Evolutionary conservation across 2,888 invertebrate genomes (phyloP), one percentile per base, ranked within the genome.

Genomic region (Rugalucina vietnamica): DNA sequence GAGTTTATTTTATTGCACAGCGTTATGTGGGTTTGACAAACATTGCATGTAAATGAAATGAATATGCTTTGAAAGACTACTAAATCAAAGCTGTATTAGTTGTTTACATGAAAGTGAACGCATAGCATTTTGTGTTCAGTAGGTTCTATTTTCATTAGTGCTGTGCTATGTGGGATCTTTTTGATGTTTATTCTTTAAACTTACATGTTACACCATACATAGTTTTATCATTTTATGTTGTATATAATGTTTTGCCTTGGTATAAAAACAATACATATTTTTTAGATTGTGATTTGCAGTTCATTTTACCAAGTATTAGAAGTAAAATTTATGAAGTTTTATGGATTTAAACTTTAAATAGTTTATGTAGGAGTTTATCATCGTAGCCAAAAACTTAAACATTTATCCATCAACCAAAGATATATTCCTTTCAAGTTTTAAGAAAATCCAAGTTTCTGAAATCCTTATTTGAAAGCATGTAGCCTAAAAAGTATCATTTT

Each of bases 241-340:
- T 65, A 65, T 24, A 65, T 65, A 65, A 34, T 34, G 3, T 21
- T 10, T 57, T 57, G 24, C 34, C 34, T 34, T 32, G 34, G 34
- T 21, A 34, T 32, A 34, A 34, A 21, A 34, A 2, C 14, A 65
- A 34, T 34, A 54, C 65, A 65, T 18, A 34, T 34, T 34, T 65
- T 65, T 65, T 65, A 65, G 65, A 65, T 34, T 65, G 65, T 65
- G 65, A 65, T 65, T 34, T 65, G 34, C 34, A 65, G 12, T 60
- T 43, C 43, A 24, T 65, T 65, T 65, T 65, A 65, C 65, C 21
- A 21, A 34, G 65, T 32, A 65, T 65, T 65, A 65, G 65, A 65
- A 29, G 34, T 65, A 34, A 32, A 65, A 65, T 34, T n/a, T 65
- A 34, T 60, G 21, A 8, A 18, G 27, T 65, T 65, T 65, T 65